phyloP scores from a whole-genome alignment of 2,888 invertebrate genomes.

The Calliopum simillimum region DNA sequence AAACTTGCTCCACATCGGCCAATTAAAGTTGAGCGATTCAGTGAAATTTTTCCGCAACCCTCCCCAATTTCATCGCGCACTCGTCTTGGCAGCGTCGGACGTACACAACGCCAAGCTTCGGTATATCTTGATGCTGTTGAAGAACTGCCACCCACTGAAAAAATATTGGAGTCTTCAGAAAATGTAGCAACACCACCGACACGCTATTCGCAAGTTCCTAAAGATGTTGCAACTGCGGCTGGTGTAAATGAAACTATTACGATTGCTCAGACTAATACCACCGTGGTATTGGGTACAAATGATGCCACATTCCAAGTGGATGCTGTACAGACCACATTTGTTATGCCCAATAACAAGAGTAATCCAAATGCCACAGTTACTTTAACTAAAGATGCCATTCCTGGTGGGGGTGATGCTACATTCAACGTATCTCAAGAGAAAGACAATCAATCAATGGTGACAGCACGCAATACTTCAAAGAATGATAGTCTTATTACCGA shows the following conservation, averaged over 20 bases:
- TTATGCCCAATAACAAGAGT: constrained; percentile 44
- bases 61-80: constrained; percentile 56
- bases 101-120: constrained; percentile 53
- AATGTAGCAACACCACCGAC: constrained; percentile 8
- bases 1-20: constrained; percentile 53
- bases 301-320: constrained; percentile 53
- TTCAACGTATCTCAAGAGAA: constrained; percentile 46
- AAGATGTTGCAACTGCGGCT: constrained; percentile 21
- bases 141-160: constrained; percentile 17
- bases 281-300: constrained; percentile 42
- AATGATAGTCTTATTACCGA: constrained; percentile 62
- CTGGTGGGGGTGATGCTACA: constrained; percentile 48
- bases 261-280: constrained; percentile 38
- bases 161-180: neutral
- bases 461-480: constrained; percentile 51
- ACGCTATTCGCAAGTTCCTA: constrained; percentile 15
- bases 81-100: constrained; percentile 49
- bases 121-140: constrained; percentile 68
- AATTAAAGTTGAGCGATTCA: constrained; percentile 63
- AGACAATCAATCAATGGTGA: constrained; percentile 50
- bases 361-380: constrained; percentile 50
- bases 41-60: constrained; percentile 50
- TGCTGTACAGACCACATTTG: constrained; percentile 50
- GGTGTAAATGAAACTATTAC: constrained; percentile 42
- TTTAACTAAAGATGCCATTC: constrained; percentile 33